phyloP scores from a whole-genome alignment of 2,113 vertebrate species.

The Centropristis striata region DNA sequence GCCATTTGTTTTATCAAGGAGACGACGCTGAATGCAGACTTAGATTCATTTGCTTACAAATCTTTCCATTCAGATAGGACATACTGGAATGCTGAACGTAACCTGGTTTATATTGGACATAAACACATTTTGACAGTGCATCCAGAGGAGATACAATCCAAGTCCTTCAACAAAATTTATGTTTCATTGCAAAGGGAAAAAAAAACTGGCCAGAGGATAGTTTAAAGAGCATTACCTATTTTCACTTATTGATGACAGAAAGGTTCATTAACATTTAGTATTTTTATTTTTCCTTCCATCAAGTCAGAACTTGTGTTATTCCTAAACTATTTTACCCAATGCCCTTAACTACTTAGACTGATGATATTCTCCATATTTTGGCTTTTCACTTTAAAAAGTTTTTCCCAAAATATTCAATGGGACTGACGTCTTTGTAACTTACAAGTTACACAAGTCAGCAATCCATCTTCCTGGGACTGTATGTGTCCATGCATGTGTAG shows the following conservation, averaged over 20 bases:
- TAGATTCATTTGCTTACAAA: background rate
- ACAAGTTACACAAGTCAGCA: background rate
- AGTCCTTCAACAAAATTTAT: background rate
- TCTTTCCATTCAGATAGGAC: background rate
- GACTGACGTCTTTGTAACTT: background rate
- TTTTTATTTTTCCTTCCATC: conserved; percentile 3
- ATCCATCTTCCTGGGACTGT: background rate
- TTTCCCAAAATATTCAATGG: background rate
- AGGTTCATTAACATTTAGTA: background rate
- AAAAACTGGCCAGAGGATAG: background rate
- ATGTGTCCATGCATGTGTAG: background rate
- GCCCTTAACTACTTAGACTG: background rate
- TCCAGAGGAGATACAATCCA: background rate
- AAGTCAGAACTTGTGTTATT: background rate
- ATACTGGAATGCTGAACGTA: background rate
- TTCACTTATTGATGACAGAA: background rate
- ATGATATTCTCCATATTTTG: background rate
- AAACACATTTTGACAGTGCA: background rate
- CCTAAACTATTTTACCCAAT: background rate
- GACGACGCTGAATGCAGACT: background rate
- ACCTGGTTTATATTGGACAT: background rate
- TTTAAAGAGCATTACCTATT: background rate
- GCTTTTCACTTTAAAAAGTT: background rate
- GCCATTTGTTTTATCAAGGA: background rate
- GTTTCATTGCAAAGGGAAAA: background rate